phyloP scores from a whole-genome alignment of 2,797 vertebrate species.

The Peromyscus aztecus region DNA sequence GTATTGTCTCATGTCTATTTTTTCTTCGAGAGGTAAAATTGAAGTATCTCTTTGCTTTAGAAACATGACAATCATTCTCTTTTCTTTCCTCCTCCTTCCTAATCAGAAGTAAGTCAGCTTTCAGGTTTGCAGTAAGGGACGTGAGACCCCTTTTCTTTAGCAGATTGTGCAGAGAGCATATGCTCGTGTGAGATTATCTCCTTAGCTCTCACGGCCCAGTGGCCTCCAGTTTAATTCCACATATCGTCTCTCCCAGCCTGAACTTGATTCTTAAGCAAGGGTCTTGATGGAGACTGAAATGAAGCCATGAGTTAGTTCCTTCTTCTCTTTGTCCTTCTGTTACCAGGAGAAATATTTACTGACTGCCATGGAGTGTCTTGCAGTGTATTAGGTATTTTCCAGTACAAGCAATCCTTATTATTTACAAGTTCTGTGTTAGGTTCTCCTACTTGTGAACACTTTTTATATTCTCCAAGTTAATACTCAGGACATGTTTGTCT shows the following conservation, averaged over 20 bases:
- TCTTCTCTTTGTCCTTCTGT: constrained; percentile 2
- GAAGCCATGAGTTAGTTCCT: neutral
- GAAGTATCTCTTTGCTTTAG: constrained; percentile 59
- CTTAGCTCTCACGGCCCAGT: neutral
- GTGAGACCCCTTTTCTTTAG: neutral
- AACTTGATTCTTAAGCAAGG: neutral
- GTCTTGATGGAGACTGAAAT: neutral
- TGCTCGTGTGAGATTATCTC: neutral
- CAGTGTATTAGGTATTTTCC: neutral
- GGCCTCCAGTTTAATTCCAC: neutral
- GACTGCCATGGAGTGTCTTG: neutral
- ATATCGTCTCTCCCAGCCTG: neutral
- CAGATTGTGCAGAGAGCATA: neutral
- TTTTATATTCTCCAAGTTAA: neutral
- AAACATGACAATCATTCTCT: constrained; percentile 15
- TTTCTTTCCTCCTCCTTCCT: neutral
- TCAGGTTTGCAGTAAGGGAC: neutral
- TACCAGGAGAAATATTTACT: neutral
- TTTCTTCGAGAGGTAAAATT: constrained; percentile 55
- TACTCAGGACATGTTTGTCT: neutral
- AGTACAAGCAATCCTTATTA: neutral
- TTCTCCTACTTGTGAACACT: neutral
- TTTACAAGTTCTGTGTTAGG: neutral
- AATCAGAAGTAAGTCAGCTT: constrained; percentile 43
- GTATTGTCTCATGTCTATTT: constrained; percentile 55